Evolutionary conservation across 2,113 vertebrate genomes (phyloP).

Genomic region (Peromyscus polionotus): DNA sequence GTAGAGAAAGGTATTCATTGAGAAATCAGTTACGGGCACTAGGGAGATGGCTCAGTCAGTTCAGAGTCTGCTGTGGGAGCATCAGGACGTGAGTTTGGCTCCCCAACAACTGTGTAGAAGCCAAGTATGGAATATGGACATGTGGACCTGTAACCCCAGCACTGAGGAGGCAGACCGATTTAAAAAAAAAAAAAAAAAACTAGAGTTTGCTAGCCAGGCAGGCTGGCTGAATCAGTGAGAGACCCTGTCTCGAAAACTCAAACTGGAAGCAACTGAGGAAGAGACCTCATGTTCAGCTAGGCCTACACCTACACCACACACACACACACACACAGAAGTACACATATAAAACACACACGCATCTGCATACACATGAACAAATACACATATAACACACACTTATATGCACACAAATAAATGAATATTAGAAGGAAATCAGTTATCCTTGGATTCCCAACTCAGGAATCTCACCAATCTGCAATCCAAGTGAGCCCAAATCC

Average conservation of each 20-base stretch:
- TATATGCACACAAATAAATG: too few relatives aligned
- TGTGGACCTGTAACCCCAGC: neutral
- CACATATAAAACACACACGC: neutral
- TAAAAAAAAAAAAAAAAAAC: too few relatives aligned
- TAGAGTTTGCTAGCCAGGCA: neutral
- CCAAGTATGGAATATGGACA: neutral
- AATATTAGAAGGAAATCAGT: neutral
- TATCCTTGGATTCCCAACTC: neutral
- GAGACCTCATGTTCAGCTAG: neutral
- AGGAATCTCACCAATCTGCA: neutral
- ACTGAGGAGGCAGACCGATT: neutral
- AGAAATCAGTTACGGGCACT: conserved; percentile 9
- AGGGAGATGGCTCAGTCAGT: neutral
- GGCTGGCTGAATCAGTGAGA: neutral
- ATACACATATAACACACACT: neutral
- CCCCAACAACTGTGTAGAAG: neutral
- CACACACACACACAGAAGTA: neutral
- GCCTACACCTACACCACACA: neutral
- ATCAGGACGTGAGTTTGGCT: too few relatives aligned
- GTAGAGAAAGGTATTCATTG: neutral
- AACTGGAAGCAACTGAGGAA: neutral
- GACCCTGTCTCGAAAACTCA: neutral
- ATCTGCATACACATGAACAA: neutral
- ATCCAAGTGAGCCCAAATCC: neutral
- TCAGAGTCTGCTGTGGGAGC: neutral